Base-by-base conservation (phyloP, 2,888 invertebrate genomes). In the Stictocephala bisonia region DNA sequence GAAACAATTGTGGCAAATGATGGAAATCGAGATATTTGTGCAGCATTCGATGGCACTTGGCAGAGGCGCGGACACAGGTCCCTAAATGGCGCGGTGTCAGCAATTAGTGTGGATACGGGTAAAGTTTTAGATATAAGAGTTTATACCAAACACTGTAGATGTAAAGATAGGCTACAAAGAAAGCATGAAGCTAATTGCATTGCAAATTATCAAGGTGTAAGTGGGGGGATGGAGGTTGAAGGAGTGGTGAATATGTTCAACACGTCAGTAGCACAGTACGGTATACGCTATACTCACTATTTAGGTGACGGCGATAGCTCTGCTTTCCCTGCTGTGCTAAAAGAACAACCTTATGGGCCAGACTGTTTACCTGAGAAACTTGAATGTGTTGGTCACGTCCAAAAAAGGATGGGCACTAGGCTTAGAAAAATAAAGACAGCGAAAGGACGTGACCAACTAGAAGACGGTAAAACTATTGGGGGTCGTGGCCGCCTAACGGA, bases 401-500 rank as follows among this genome's bases (percentile, higher is more conserved):
- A n/a, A n/a, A n/a, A n/a, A n/a, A 35, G 56, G n/a, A 76, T 77
- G 76, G 75, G 76, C 13, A 60, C 70, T n/a, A 29, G 75, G n/a
- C 71, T 74, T 13, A 35, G 75, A 53, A 72, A 66, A 20, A 40
- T 74, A 51, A 74, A 74, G 40, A 60, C 9, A 20, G 22, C 3
- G 20, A 26, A 27, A 22, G 51, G 31, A 18, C 22, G 58, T n/a
- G 53, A 24, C 41, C 26, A 70, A 40, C 22, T 50, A 31, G 60
- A 31, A 72, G 71, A 73, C 22, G 72, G 72, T 53, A 71, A 74
- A 51, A 76, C 73, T 22, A 69, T 76, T 20, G 67, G 70, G 64
- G 78, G 77, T 29, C 74, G n/a, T n/a, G n/a, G n/a, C n/a, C n/a
- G 78, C 64, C 68, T 81, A 24, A 78, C 77, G 3, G 78, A 79